Conservation (phyloP, 1,140 invertebrate species). For the Drosophila pallidifrons region DNA sequence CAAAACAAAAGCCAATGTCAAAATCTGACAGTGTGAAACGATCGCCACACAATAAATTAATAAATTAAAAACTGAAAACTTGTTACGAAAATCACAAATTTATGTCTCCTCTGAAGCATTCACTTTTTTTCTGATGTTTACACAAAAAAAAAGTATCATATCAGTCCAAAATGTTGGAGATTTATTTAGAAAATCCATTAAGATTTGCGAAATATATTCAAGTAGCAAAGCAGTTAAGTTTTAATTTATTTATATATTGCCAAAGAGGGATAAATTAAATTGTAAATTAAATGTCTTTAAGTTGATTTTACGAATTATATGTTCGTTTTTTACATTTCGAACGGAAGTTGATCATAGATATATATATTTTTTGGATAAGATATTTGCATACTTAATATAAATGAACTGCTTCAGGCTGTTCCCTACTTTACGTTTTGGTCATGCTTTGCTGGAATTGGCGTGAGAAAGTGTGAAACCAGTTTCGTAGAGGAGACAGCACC, state of each 20-base stretch:
- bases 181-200: constrained; percentile 23
- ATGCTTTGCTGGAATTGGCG: constrained; percentile 68
- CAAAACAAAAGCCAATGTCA: constrained; percentile 61
- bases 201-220: constrained; percentile 31
- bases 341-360: constrained; percentile 58
- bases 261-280: constrained; percentile 3
- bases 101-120: constrained; percentile 59
- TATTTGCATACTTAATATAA: constrained; percentile 51
- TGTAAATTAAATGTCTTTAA: not conserved
- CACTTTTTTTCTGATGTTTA: constrained; percentile 58
- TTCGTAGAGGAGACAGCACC: constrained; percentile 15
- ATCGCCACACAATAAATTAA: constrained; percentile 69
- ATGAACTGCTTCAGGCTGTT: constrained; percentile 27
- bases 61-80: constrained; percentile 57
- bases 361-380: constrained; percentile 28
- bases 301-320: constrained; percentile 3
- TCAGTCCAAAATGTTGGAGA: not conserved
- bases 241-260: constrained; percentile 11
- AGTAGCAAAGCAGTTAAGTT: not conserved
- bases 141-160: constrained; percentile 1
- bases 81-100: constrained; percentile 73
- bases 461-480: constrained; percentile 79
- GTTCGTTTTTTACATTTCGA: constrained; percentile 65
- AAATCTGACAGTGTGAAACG: constrained; percentile 69
- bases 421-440: constrained; percentile 50